Evolutionary conservation across 53 echinoderm and acorn worm genomes (phyloP).

Genomic region (Henricia sp.): DNA sequence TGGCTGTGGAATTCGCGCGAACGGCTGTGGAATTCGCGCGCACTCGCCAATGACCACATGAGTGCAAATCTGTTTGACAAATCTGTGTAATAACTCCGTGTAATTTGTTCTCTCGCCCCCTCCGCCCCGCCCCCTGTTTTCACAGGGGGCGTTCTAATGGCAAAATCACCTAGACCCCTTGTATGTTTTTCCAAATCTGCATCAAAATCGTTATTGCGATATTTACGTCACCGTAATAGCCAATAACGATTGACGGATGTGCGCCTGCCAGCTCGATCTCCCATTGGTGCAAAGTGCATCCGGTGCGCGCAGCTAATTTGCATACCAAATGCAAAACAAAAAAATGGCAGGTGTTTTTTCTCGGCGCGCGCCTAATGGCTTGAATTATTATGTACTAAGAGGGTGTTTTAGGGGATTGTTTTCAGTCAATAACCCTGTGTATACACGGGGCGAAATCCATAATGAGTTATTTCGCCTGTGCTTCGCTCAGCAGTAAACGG

Average conservation of each 20-base stretch:
- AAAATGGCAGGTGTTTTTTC: slow-evolving; percentile 54
- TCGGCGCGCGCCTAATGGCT: slow-evolving; percentile 6
- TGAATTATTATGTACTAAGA: too few relatives aligned
- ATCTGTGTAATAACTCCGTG: slow-evolving; percentile 49
- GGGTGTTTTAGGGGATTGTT: slow-evolving; percentile 29
- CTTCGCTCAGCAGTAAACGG: slow-evolving; percentile 38
- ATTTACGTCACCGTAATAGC: too few relatives aligned
- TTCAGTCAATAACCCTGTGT: slow-evolving; percentile 55
- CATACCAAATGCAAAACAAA: slow-evolving; percentile 2
- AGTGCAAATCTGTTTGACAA: slow-evolving; percentile 59
- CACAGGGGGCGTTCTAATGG: too few relatives aligned
- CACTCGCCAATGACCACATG: slow-evolving; percentile 22
- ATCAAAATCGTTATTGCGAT: too few relatives aligned
- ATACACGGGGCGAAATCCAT: slow-evolving; percentile 28
- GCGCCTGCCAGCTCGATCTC: slow-evolving; percentile 20
- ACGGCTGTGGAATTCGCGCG: too few relatives aligned
- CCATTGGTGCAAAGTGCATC: slow-evolving; percentile 62
- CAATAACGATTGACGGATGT: slow-evolving; percentile 17
- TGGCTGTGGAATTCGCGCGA: too few relatives aligned
- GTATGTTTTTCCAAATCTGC: too few relatives aligned
- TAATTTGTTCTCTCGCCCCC: slow-evolving; percentile 51
- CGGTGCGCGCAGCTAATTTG: slow-evolving; percentile 39
- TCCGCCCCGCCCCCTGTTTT: slow-evolving; percentile 43
- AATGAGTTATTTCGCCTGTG: slow-evolving; percentile 54
- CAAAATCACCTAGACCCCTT: too few relatives aligned